Conservation (phyloP, 2,888 invertebrate genomes). For the Theristus sp. region DNA sequence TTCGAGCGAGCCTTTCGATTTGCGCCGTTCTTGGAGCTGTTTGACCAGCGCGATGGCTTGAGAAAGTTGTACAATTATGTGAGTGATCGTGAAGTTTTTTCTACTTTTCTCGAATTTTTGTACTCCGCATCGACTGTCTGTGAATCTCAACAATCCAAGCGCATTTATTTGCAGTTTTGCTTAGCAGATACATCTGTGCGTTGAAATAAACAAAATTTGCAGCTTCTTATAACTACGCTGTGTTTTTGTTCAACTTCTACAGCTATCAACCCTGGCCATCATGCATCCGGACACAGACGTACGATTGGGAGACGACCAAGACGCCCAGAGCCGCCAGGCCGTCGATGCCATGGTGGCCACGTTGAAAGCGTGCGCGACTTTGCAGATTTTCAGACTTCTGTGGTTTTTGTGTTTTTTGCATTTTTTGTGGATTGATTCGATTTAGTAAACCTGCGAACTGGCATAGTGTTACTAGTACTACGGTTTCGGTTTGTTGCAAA, state of each 20-base stretch:
- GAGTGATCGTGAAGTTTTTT: conserved; percentile 17
- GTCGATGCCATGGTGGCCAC: conserved; percentile 45
- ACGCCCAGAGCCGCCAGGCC: conserved; percentile 64
- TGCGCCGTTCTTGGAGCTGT: conserved; percentile 73
- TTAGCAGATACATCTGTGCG: too few relatives aligned
- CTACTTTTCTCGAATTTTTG: background rate
- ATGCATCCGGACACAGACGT: conserved; percentile 48
- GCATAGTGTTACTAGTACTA: too few relatives aligned
- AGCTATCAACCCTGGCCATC: conserved; percentile 69
- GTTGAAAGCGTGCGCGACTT: background rate
- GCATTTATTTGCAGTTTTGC: too few relatives aligned
- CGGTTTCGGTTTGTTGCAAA: too few relatives aligned
- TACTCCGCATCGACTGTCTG: too few relatives aligned
- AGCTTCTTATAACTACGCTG: too few relatives aligned
- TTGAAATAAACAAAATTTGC: too few relatives aligned
- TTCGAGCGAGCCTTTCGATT: conserved; percentile 85
- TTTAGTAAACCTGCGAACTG: too few relatives aligned
- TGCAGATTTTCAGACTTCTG: background rate
- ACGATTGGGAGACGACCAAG: conserved; percentile 29
- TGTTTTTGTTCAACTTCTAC: too few relatives aligned
- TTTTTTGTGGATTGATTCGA: too few relatives aligned
- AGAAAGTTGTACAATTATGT: conserved; percentile 82
- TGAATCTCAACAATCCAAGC: too few relatives aligned
- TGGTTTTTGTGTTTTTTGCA: too few relatives aligned
- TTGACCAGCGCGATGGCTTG: conserved; percentile 80